A percentile compares a stretch with the other conserved stretches of the same genome.
Evolutionary conservation across 2,797 vertebrate species (phyloP).

Genomic region (Lacerta agilis): DNA sequence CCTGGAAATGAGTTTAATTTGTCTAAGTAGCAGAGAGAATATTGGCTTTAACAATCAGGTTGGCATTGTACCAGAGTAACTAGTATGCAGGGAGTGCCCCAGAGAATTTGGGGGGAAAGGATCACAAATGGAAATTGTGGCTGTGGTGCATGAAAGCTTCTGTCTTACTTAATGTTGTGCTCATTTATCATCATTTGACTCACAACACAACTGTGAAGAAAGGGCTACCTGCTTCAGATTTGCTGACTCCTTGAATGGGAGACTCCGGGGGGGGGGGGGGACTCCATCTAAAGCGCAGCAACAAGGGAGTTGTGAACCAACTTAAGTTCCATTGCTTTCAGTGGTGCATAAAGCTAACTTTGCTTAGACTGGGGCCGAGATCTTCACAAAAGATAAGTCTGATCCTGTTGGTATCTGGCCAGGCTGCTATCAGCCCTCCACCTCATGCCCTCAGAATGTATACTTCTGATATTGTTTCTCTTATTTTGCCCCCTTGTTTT

Average conservation of each 20-base stretch:
- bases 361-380: too few relatives aligned
- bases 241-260: neutral
- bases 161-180: conserved; percentile 12
- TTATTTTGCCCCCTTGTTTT: neutral
- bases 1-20: conserved; percentile 54
- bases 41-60: conserved; percentile 33
- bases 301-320: neutral
- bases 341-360: neutral
- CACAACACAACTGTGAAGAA: neutral
- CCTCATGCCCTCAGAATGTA: neutral
- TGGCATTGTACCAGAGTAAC: conserved; percentile 53
- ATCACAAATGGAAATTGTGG: conserved; percentile 30
- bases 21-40: conserved; percentile 46
- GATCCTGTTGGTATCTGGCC: neutral
- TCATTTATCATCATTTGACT: neutral
- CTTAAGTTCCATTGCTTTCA: neutral
- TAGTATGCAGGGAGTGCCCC: conserved; percentile 13
- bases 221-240: neutral
- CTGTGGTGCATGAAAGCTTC: neutral
- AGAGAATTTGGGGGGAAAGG: neutral
- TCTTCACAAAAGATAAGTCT: neutral
- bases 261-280: too few relatives aligned
- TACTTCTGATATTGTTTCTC: neutral
- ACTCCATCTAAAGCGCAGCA: neutral
- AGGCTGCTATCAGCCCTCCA: neutral